Base-by-base conservation (phyloP, 2,113 vertebrate species). In the Turnix velox region DNA sequence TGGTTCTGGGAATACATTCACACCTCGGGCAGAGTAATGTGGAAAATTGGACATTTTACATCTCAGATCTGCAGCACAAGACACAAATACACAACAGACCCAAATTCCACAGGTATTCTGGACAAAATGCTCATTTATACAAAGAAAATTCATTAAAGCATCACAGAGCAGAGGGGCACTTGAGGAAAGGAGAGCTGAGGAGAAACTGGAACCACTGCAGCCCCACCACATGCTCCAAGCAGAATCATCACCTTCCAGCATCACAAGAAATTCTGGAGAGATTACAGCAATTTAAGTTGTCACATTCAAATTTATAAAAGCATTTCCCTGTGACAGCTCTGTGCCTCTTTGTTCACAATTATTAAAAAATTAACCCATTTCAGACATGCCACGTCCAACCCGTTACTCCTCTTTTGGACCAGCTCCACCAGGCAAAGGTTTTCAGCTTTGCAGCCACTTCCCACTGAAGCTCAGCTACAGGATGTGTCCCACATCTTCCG, bases 81-180 rank as follows among this genome's bases (percentile, higher is more conserved):
- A 90, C 77, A 63, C 18, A 68, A 83, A 90, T 23, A 84, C 2
- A 84, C 33, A 73, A 55, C 3, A 88, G 87, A 75, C 54, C 49
- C n/a, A n/a, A 92, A 75, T 23, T 54, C 74, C 89, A 69, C 85
- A 12, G 24, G 49, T 66, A 79, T 63, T 72, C 71, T 62, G 54
- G 78, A 88, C 92, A 62, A 65, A 58, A 75, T 28, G 68, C 3
- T 23, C n/a, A 40, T 57, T 78, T 79, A 61, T 14, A 94, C 61
- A 66, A 79, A 54, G 87, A 80, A 87, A 87, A 82, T n/a, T 74
- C 92, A 57, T 66, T 52, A 85, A 54, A 94, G 87, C 78, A 62
- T 54, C 77, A 58, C 54, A 49, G 45, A 87, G 57, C 37, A 81
- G 86, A 68, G 66, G 52, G 83, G 92, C 52, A 87, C 88, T 61